A percentile compares a stretch with the other conserved stretches of the same genome.
Conservation (phyloP, 2,888 invertebrate species). For the Lithosia quadra region DNA sequence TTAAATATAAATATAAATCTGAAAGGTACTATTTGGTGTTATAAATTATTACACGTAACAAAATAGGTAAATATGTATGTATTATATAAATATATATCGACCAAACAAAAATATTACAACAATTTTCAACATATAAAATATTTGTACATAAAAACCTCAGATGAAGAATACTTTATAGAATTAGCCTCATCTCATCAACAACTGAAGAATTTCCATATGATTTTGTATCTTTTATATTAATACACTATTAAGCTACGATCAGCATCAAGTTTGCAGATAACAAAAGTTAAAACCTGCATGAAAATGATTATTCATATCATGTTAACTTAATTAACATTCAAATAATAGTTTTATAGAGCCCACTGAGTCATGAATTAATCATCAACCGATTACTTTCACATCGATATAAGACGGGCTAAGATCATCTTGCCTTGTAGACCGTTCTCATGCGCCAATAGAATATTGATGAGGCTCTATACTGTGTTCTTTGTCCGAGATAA, state of each 20-base stretch:
- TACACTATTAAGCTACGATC: no score
- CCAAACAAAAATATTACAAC: constrained; percentile 57
- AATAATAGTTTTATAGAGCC: no score
- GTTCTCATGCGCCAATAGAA: not conserved
- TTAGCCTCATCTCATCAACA: not conserved
- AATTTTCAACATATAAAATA: constrained; percentile 58
- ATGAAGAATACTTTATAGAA: constrained; percentile 5
- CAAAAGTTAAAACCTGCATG: no score
- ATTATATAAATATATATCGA: constrained; percentile 63
- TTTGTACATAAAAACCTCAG: constrained; percentile 49
- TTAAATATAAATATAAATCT: constrained; percentile 75
- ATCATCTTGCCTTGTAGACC: no score
- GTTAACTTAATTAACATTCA: no score
- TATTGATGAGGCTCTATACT: not conserved
- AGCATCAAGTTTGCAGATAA: no score
- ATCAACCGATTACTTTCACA: no score
- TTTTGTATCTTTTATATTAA: not conserved
- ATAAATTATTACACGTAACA: constrained; percentile 77
- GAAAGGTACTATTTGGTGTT: constrained; percentile 84
- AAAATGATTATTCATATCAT: no score
- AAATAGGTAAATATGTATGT: constrained; percentile 69
- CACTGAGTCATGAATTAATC: no score
- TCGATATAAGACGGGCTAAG: no score
- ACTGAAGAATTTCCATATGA: not conserved
- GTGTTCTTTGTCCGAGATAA: constrained; percentile 2